Evolutionary conservation across 2,888 invertebrate species (phyloP), one percentile per base, ranked within the genome.

Genomic region (Agrotis clavis): DNA sequence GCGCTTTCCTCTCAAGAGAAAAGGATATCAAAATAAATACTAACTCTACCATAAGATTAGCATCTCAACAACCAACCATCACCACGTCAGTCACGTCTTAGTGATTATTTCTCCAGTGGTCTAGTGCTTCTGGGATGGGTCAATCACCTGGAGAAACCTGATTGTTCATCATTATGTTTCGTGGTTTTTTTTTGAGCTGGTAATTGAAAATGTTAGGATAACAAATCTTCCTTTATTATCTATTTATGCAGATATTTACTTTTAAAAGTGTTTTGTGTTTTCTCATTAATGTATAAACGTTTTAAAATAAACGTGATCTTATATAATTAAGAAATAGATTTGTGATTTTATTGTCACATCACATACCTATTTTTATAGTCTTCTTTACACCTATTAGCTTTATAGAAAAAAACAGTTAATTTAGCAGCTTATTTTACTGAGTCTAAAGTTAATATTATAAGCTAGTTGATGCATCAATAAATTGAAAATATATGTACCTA

Each of bases 51-150:
- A 54, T 54, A 59, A 77, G 77, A 73, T 77, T 48, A 47, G 30
- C 50, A 71, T 74, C 75, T 63, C 30, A 16, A 48, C 41, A 50
- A 67, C 68, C 61, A 47, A 3, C 61, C 48, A 45, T 51, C 73
- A 51, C 14, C 18, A 48, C 51, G 66, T 41, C 13, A 65, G 64
- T 74, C 81, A 81, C 77, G 65, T 71, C 63, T 53, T 53, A 30
- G 45, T 68, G 67, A 70, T 81, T 78, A 67, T 57, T 71, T 71
- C 57, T 67, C 16, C 45, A 57, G 35, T 53, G 59, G 63, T 51
- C 60, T 53, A 67, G 56, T 68, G 62, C 48, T 16, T 50, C 16
- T 51, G 65, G 11, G 9, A 1, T 18, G 25, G 25, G 59, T 76
- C 68, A 62, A 14, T 69, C 62, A 35, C 73, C 59, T 47, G 62